Evolutionary conservation across 2,113 vertebrate genomes (phyloP), one percentile per base, ranked within the genome.

Genomic region (Capreolus pygargus): DNA sequence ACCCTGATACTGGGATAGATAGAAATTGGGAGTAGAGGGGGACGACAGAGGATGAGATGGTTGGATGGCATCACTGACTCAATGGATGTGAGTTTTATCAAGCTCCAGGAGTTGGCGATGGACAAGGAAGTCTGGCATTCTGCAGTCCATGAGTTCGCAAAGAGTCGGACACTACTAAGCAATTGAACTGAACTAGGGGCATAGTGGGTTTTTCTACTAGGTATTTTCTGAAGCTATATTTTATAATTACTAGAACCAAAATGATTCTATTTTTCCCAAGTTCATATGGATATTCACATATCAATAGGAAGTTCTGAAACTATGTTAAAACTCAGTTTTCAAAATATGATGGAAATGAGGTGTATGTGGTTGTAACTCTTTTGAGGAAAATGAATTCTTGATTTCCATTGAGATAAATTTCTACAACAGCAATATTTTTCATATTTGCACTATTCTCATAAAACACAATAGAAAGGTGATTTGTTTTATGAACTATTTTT

Each of bases 211-310:
- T 92, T 88, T 9, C 15, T 96, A 82, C 83, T 61, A 81, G 39
- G 7, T 88, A 52, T 61, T 96, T 97, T 97, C 45, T 45, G 47
- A 78, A 87, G 52, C 33, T 94, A 76, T 78, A 54, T 86, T 95
- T 91, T 94, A 45, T 85, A 91, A 88, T 96, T 58, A 55, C 19
- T 93, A 52, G 39, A 91, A 86, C 23, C 3, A 74, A 90, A 79
- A 36, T 47, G 10, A 39, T 95, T 95, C 9, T 89, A n/a, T 60
- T 82, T 94, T 86, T 52, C 43, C 19, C 89, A 36, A 7, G 82
- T 7, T 93, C 23, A 45, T 61, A 15, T 17, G 25, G 3, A 52
- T 96, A 86, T 67, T 93, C 85, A 52, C 54, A 74, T 39, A 25
- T 76, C 36, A 27, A 76, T 95, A 50, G 93, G 6, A 60, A 58